A percentile compares a stretch with the other conserved stretches of the same genome.
Conservation (phyloP, 2,888 invertebrate species). For the Eupithecia vulgata region DNA sequence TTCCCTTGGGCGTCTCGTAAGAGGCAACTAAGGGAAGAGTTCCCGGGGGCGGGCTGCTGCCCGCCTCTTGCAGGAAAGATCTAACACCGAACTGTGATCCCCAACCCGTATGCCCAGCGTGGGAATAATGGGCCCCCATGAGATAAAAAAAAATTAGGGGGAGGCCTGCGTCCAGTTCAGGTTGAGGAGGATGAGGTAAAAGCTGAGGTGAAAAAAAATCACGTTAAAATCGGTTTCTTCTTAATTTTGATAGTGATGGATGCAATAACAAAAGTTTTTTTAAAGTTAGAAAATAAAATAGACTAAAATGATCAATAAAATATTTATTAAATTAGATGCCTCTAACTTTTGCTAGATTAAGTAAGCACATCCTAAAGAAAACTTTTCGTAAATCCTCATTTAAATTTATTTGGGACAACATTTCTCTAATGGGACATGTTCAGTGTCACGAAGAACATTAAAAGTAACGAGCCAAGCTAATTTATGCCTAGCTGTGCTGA, state of each 20-base stretch:
- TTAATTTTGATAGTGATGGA: not conserved
- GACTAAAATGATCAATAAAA: not conserved
- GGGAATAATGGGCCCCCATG: too few species aligned
- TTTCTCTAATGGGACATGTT: constrained; percentile 33
- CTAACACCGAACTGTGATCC: too few species aligned
- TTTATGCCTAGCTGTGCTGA: not conserved
- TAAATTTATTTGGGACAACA: constrained; percentile 38
- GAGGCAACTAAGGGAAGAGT: too few species aligned
- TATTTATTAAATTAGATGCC: not conserved
- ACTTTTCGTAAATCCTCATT: constrained; percentile 31
- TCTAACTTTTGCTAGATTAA: not conserved
- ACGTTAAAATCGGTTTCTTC: too few species aligned
- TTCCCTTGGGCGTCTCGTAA: too few species aligned
- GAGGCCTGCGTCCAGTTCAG: too few species aligned
- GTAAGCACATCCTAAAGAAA: constrained; percentile 4
- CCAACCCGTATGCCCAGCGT: too few species aligned
- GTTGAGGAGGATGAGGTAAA: too few species aligned
- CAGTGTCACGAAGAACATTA: constrained; percentile 20
- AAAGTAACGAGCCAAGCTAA: constrained; percentile 1
- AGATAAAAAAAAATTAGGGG: too few species aligned
- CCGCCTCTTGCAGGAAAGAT: too few species aligned
- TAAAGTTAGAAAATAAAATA: not conserved
- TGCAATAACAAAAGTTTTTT: not conserved
- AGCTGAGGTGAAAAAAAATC: too few species aligned
- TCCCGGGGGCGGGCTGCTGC: too few species aligned